phyloP scores from a whole-genome alignment of 1,140 invertebrate genomes.

The Heterodera schachtii region DNA sequence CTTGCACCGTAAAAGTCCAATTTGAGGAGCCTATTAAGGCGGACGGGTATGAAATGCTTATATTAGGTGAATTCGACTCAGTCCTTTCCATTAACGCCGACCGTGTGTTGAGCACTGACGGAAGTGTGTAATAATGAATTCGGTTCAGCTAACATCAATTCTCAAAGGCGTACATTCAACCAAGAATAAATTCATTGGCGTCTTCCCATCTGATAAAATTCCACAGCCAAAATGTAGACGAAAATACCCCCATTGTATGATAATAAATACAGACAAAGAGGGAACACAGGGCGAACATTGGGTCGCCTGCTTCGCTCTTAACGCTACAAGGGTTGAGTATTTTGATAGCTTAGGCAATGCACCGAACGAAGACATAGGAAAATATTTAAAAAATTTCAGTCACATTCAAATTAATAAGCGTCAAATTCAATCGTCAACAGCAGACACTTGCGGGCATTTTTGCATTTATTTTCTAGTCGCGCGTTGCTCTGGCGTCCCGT shows the following conservation, averaged over 20 bases:
- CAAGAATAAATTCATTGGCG: constrained; percentile 35
- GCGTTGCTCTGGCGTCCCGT: background rate
- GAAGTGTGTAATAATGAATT: constrained; percentile 36
- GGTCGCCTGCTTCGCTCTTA: background rate
- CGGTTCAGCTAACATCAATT: constrained; percentile 12
- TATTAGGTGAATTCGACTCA: constrained; percentile 41
- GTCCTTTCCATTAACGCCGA: constrained; percentile 38
- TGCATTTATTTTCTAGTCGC: constrained; percentile 17
- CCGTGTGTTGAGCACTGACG: constrained; percentile 32
- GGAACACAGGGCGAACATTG: constrained; percentile 20
- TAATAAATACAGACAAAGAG: constrained; percentile 12
- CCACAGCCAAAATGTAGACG: background rate
- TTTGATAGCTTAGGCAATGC: constrained; percentile 18
- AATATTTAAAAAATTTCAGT: background rate
- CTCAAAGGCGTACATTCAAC: background rate
- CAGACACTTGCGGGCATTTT: constrained; percentile 24
- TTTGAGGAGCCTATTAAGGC: constrained; percentile 19
- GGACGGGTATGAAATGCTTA: constrained; percentile 24
- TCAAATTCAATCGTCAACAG: background rate
- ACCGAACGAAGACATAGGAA: constrained; percentile 1
- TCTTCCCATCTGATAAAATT: constrained; percentile 25
- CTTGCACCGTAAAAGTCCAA: constrained; percentile 27
- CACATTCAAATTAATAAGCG: constrained; percentile 10
- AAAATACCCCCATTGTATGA: constrained; percentile 23
- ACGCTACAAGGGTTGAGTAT: constrained; percentile 14